Percentiles rank a stretch among this genome's conserved stretches.
Conservation (phyloP, 2,113 vertebrate genomes). For the Naja naja region DNA sequence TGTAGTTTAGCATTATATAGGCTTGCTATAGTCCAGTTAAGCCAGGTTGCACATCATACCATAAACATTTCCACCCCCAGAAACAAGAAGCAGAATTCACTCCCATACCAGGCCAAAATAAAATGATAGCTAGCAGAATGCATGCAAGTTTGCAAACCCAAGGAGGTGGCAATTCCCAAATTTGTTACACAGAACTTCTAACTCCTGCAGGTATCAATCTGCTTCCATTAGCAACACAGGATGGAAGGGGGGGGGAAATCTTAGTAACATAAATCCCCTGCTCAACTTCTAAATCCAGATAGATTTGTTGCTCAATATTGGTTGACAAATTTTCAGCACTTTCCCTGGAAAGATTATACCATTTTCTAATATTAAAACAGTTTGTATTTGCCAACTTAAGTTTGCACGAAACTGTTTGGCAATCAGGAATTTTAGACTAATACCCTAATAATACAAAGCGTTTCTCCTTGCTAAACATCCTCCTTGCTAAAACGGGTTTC, state of each 20-base stretch:
- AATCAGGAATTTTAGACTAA: not conserved
- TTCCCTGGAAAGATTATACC: not conserved
- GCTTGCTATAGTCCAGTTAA: not conserved
- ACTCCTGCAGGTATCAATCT: not conserved
- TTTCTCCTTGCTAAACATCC: not conserved
- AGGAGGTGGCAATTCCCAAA: not conserved
- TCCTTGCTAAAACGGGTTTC: not conserved
- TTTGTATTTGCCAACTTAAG: not conserved
- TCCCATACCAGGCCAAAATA: not conserved
- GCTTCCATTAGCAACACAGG: not conserved
- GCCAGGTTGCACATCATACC: not conserved
- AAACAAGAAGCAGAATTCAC: not conserved
- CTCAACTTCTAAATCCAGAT: not conserved
- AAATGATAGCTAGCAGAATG: not conserved
- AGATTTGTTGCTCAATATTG: not conserved
- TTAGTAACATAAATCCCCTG: not conserved
- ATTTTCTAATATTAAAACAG: not conserved
- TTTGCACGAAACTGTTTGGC: not conserved
- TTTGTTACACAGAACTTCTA: not conserved
- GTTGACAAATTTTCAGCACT: not conserved
- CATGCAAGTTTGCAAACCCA: not conserved
- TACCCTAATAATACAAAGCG: not conserved
- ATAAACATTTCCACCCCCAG: not conserved
- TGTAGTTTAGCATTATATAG: not conserved
- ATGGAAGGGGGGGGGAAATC: not conserved